These are phyloP conservation scores for silkworm (Bombyx mori) DNA, from an alignment of 1,140 invertebrate genomes.

Conservation along the genomic window DNA sequence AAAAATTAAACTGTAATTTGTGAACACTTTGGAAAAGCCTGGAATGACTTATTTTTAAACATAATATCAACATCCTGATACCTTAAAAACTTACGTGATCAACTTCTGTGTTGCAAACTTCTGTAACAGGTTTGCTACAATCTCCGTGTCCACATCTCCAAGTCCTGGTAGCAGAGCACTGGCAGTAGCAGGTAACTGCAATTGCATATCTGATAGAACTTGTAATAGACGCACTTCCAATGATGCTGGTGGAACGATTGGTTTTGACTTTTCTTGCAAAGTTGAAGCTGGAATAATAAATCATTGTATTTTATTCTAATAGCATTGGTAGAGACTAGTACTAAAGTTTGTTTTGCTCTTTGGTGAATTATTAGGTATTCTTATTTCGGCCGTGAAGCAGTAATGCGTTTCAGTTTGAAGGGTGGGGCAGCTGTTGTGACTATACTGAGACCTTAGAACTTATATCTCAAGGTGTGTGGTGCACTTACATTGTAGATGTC, in stretches of 20 bases:
- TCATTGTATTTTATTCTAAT: neutral
- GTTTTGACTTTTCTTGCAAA: conserved; percentile 49
- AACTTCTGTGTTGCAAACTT: conserved; percentile 92
- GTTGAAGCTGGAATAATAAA: conserved; percentile 44
- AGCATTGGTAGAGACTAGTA: neutral
- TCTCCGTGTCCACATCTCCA: conserved; percentile 53
- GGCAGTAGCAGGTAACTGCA: conserved; percentile 82
- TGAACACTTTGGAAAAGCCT: too few relatives aligned
- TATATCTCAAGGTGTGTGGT: too few relatives aligned
- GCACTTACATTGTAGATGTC: too few relatives aligned
- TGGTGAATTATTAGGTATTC: neutral
- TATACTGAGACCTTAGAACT: too few relatives aligned
- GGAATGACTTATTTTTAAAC: neutral
- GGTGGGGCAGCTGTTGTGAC: too few relatives aligned
- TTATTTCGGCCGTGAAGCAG: too few relatives aligned
- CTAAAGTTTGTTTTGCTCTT: neutral
- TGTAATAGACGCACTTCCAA: conserved; percentile 80
- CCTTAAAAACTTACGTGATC: conserved; percentile 70
- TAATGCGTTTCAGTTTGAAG: too few relatives aligned
- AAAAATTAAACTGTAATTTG: too few relatives aligned
- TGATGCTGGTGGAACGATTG: conserved; percentile 39
- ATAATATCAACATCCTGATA: neutral
- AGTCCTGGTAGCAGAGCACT: conserved; percentile 50
- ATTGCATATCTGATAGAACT: conserved; percentile 81
- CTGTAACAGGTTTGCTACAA: conserved; percentile 75